Percentiles rank a stretch among this genome's conserved stretches.
Evolutionary conservation across 2,888 invertebrate genomes (phyloP).

Genomic region (Idaea dimidiata): DNA sequence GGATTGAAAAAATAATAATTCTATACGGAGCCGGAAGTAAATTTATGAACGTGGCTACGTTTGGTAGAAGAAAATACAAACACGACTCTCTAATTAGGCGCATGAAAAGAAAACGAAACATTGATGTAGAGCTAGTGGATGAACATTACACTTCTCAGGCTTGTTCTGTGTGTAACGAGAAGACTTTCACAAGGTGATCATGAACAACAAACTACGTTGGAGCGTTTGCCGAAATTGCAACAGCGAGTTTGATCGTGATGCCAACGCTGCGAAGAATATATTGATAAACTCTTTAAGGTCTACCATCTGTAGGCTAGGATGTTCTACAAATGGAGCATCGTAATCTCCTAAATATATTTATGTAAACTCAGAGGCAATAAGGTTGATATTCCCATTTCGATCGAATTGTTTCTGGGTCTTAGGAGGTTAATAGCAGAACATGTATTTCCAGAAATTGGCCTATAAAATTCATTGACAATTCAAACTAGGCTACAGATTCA

Average conservation of each 20-base stretch:
- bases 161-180: constrained; percentile 1
- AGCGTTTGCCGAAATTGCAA: constrained; percentile 9
- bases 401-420: constrained; percentile 1
- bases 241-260: constrained; percentile 11
- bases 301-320: constrained; percentile 9
- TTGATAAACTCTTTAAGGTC: constrained; percentile 7
- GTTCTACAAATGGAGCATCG: constrained; percentile 6
- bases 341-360: constrained; percentile 3
- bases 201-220: constrained; percentile 7
- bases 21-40: constrained; percentile 5
- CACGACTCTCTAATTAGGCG: constrained; percentile 7
- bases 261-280: constrained; percentile 10
- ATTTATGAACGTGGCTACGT: not conserved
- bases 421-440: not conserved
- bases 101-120: constrained; percentile 3
- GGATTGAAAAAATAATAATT: not conserved
- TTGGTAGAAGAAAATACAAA: constrained; percentile 6
- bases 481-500: not conserved
- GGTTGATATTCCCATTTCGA: not conserved
- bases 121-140: not conserved
- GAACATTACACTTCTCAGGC: constrained; percentile 1
- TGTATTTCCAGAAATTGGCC: not conserved
- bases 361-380: constrained; percentile 6
- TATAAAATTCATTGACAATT: not conserved
- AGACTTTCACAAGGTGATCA: constrained; percentile 1